Evolutionary conservation across 2,888 invertebrate species (phyloP).

Genomic region (Malthinus seriepunctatus): DNA sequence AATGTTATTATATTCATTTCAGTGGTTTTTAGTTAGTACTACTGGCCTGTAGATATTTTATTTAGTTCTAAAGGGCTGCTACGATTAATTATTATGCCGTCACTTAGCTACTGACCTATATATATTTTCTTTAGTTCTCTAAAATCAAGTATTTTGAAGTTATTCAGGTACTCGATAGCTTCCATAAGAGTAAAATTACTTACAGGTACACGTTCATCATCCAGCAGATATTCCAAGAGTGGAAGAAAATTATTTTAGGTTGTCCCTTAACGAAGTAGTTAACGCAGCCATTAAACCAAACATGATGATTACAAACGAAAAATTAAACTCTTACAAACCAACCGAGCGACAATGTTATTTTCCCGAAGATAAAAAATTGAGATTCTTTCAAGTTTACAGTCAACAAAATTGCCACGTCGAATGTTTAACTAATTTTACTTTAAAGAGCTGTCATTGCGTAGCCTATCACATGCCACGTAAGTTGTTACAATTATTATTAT

Average conservation of each 20-base stretch:
- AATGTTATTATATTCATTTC: too few species aligned
- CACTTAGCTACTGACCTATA: too few species aligned
- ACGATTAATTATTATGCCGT: too few species aligned
- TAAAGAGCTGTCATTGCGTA: conserved; percentile 14
- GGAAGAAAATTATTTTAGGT: conserved; percentile 15
- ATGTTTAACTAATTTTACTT: conserved; percentile 50
- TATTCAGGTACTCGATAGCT: too few species aligned
- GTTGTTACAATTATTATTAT: too few species aligned
- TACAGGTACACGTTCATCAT: conserved; percentile 10
- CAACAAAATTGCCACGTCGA: conserved; percentile 63
- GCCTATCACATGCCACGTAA: conserved; percentile 19
- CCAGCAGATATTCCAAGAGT: conserved; percentile 17
- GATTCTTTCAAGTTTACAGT: conserved; percentile 16
- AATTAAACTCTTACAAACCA: conserved; percentile 11
- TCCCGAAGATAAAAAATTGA: conserved; percentile 11
- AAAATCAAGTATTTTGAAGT: too few species aligned
- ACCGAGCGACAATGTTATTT: conserved; percentile 12
- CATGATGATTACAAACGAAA: conserved; percentile 14
- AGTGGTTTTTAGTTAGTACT: too few species aligned
- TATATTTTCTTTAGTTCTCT: too few species aligned
- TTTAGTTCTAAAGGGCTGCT: too few species aligned
- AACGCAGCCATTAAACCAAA: conserved; percentile 17
- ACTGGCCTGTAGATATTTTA: too few species aligned
- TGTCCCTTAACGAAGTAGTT: conserved; percentile 63
- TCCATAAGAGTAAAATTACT: too few species aligned